Conservation (phyloP, 23 tunicate genomes). For the Trididemnum nubilum region DNA sequence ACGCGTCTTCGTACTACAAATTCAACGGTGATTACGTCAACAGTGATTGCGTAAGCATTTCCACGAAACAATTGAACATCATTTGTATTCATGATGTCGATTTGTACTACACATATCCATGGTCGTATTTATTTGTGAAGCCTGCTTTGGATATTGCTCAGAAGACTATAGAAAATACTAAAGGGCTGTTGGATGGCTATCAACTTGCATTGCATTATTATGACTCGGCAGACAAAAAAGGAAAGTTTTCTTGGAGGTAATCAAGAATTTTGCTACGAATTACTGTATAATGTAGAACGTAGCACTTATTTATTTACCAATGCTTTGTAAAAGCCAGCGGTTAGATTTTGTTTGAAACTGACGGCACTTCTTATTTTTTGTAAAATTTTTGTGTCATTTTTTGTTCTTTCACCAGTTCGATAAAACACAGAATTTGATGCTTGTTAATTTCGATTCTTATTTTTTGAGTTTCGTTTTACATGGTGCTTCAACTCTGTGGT, state of each 20-base stretch:
- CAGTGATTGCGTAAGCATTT: background rate
- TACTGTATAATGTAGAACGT: background rate
- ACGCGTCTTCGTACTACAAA: conserved; percentile 8
- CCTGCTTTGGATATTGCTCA: conserved; percentile 76
- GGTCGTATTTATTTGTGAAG: conserved; percentile 78
- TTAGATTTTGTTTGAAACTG: too few relatives aligned
- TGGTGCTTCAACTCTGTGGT: too few relatives aligned
- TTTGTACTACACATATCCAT: conserved; percentile 54
- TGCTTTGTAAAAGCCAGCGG: background rate
- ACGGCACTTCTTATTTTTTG: too few relatives aligned
- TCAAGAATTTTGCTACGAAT: background rate
- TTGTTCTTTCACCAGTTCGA: too few relatives aligned
- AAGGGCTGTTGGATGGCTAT: conserved; percentile 40
- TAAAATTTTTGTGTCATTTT: too few relatives aligned
- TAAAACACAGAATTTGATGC: too few relatives aligned
- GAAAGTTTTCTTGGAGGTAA: conserved; percentile 68
- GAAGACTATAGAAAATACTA: conserved; percentile 38
- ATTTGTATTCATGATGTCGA: conserved; percentile 10
- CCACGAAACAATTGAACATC: background rate
- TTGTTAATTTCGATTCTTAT: too few relatives aligned
- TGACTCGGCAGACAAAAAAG: conserved; percentile 56
- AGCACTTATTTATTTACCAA: background rate
- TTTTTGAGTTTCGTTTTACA: too few relatives aligned
- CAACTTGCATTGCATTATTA: conserved; percentile 54
- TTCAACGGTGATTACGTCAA: background rate